Base-by-base conservation (phyloP, 2,113 vertebrate genomes). In the Myxocyprinus asiaticus region DNA sequence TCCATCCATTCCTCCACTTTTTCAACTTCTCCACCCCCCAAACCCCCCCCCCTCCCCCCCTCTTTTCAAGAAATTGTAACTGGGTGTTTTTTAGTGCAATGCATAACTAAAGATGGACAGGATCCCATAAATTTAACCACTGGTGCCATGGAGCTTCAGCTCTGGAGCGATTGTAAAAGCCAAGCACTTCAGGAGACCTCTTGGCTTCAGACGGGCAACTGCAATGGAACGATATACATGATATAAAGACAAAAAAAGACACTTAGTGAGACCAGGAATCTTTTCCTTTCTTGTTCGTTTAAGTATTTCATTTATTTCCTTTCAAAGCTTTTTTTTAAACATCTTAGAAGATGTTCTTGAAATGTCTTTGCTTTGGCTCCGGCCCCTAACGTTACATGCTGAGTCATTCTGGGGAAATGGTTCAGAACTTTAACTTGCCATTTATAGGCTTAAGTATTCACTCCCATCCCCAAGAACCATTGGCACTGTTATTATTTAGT, bases 401-500 rank as follows among this genome's bases (percentile, higher is more conserved):
- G 22, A 33, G 22, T 33, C 22, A 33, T 33, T 33, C 22, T 33
- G 22, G 22, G 22, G 22, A 33, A 33, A 33, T 3, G 3, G 22
- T 33, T 33, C 62, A 66, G 14, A 59, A 51, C 50, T 76, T 69
- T 53, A 73, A 65, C 45, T 58, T 79, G 71, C 50, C 53, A 48
- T 76, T 84, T 82, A 33, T 33, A 33, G 22, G 22, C 22, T 33
- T 33, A 1, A 81, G 82, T 85, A 79, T 85, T 87, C 84, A 84
- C 83, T 79, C 66, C 79, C 64, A 33, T 33, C 22, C 22, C 22
- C 22, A 33, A 33, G 22, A 33, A 33, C 22, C 22, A 63, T 67
- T 75, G 62, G 78, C 86, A 86, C 81, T 85, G 85, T 86, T 85
- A 67, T 71, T 58, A 42, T 81, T 62, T 76, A 22, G 44, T 73